Conservation (phyloP, 2,888 invertebrate genomes). For the Patella caerulea region DNA sequence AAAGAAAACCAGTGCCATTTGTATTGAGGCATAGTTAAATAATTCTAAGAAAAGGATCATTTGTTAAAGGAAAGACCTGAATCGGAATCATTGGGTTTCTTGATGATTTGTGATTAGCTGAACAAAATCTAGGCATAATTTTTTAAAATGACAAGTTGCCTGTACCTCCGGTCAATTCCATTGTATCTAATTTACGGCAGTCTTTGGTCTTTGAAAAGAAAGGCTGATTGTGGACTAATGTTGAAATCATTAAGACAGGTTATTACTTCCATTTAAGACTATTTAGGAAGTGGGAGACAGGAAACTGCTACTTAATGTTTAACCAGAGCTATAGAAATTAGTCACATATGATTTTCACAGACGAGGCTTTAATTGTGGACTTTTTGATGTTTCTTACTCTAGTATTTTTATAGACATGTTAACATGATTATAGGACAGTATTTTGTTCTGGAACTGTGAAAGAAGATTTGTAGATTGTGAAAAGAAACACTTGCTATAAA, state of each 20-base stretch:
- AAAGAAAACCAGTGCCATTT: too few species aligned
- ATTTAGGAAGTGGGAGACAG: slow-evolving; percentile 24
- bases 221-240: slow-evolving; percentile 30
- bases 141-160: slow-evolving; percentile 7
- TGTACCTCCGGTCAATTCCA: slow-evolving; percentile 29
- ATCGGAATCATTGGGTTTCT: too few species aligned
- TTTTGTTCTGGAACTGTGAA: background rate
- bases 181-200: slow-evolving; percentile 34
- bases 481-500: slow-evolving; percentile 9
- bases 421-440: slow-evolving; percentile 4
- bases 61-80: too few species aligned
- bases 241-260: slow-evolving; percentile 25
- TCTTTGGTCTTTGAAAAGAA: slow-evolving; percentile 27
- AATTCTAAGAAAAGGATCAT: too few species aligned
- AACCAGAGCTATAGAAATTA: slow-evolving; percentile 21
- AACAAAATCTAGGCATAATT: background rate
- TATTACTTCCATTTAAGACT: slow-evolving; percentile 27
- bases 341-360: slow-evolving; percentile 25
- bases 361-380: slow-evolving; percentile 7
- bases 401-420: background rate
- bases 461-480: slow-evolving; percentile 9
- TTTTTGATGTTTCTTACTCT: background rate
- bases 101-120: too few species aligned
- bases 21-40: too few species aligned
- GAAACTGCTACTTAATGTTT: slow-evolving; percentile 19